Conservation (phyloP, 2,888 invertebrate species). For the Seira ritae region DNA sequence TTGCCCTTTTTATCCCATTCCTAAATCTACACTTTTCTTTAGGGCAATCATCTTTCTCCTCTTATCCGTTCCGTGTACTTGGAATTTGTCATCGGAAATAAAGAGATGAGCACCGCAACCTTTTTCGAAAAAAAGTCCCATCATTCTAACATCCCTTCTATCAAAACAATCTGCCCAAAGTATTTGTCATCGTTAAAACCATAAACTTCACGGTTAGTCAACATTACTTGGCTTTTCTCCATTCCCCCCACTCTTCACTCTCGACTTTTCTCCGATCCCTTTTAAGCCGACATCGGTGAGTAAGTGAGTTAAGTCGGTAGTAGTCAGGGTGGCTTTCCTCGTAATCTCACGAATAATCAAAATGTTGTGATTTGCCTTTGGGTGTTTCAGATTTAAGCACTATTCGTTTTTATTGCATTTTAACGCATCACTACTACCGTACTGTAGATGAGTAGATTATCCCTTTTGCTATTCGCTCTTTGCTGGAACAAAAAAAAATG, state of each 20-base stretch:
- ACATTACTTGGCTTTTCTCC: constrained; percentile 11
- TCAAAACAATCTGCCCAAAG: constrained; percentile 65
- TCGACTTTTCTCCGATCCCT: constrained; percentile 32
- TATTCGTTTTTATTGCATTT: constrained; percentile 28
- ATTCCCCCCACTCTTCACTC: constrained; percentile 19
- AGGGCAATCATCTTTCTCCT: constrained; percentile 29
- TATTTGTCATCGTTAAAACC: constrained; percentile 62
- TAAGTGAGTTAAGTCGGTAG: constrained; percentile 18
- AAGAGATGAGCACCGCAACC: constrained; percentile 26
- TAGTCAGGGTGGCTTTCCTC: constrained; percentile 30
- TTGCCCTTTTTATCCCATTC: constrained; percentile 23
- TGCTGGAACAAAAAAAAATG: not conserved
- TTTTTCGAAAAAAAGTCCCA: constrained; percentile 39
- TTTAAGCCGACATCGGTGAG: no score
- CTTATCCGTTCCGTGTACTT: constrained; percentile 38
- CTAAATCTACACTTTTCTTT: not conserved
- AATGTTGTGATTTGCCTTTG: constrained; percentile 54
- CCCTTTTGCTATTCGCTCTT: not conserved
- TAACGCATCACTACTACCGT: constrained; percentile 12
- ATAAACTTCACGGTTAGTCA: constrained; percentile 58
- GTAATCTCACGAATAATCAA: constrained; percentile 45
- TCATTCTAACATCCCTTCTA: constrained; percentile 43
- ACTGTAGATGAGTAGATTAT: not conserved
- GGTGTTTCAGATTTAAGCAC: not conserved
- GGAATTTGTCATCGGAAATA: constrained; percentile 50